Conservation (phyloP, 2,797 vertebrate species). For the Muraenolepis orangiensis region DNA sequence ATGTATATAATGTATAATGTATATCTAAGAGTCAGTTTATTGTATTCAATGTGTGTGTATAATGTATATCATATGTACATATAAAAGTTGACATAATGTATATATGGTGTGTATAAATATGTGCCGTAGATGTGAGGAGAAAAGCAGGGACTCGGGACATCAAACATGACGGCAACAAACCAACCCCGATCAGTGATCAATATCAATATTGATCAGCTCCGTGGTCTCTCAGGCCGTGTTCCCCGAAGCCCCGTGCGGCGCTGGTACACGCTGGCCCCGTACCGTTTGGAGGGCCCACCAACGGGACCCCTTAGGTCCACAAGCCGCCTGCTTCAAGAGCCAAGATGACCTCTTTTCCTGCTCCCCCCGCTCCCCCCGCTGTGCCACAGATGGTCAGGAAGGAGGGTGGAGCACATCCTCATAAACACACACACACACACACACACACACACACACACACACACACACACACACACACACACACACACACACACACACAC, state of each 20-base stretch:
- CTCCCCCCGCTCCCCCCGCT: conserved; percentile 55
- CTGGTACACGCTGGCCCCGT: too few species aligned
- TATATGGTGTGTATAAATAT: too few species aligned
- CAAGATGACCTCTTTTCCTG: conserved; percentile 63
- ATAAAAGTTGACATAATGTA: too few species aligned
- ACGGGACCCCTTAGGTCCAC: conserved; percentile 57
- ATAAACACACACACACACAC: conserved; percentile 46
- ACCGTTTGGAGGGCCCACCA: too few species aligned
- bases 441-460: not conserved
- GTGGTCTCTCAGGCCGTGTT: conserved; percentile 61
- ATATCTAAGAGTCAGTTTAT: too few species aligned
- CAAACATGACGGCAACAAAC: conserved; percentile 23
- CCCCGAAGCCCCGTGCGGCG: too few species aligned
- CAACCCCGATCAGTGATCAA: conserved; percentile 29
- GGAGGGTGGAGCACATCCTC: conserved; percentile 46
- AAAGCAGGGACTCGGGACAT: too few species aligned
- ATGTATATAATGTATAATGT: too few species aligned
- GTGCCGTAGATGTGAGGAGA: too few species aligned
- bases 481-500: conserved; percentile 14
- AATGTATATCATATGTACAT: too few species aligned
- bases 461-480: conserved; percentile 6
- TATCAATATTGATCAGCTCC: conserved; percentile 60
- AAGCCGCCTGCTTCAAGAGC: conserved; percentile 65
- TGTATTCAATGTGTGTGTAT: too few species aligned
- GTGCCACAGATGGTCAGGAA: conserved; percentile 53